phyloP scores from a whole-genome alignment of 2,888 invertebrate genomes.

The Tetrapedia diversipes region DNA sequence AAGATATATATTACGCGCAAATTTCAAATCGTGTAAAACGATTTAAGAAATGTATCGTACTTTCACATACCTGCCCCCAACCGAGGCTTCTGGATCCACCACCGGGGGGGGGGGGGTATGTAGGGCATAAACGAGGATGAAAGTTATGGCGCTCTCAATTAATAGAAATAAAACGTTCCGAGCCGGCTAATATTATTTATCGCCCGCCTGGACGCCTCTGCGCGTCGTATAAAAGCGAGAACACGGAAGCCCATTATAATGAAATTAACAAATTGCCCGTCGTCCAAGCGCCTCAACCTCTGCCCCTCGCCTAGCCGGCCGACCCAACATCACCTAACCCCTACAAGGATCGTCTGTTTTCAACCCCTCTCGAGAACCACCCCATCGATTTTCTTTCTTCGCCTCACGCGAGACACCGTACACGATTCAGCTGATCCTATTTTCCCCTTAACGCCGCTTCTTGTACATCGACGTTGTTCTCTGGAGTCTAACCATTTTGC shows the following conservation, averaged over 20 bases:
- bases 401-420: background rate
- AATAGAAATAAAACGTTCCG: slow-evolving; percentile 65
- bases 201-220: slow-evolving; percentile 44
- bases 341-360: slow-evolving; percentile 9
- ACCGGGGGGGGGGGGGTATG: too few species aligned
- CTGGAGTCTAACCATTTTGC: too few species aligned
- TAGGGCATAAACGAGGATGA: background rate
- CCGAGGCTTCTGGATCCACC: too few species aligned
- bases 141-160: slow-evolving; percentile 46
- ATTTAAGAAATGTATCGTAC: too few species aligned
- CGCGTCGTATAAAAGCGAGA: slow-evolving; percentile 64
- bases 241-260: slow-evolving; percentile 68
- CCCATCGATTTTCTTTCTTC: slow-evolving; percentile 6
- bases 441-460: background rate
- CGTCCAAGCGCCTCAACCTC: slow-evolving; percentile 15
- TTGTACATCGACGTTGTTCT: background rate
- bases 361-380: slow-evolving; percentile 1
- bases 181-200: slow-evolving; percentile 70
- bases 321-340: background rate
- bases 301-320: background rate
- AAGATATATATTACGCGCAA: too few species aligned
- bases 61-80: too few species aligned
- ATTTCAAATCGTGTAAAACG: too few species aligned
- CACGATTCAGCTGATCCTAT: background rate
- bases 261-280: slow-evolving; percentile 71